phyloP scores from a whole-genome alignment of 2,888 invertebrate species.

The Ligdia adustata region DNA sequence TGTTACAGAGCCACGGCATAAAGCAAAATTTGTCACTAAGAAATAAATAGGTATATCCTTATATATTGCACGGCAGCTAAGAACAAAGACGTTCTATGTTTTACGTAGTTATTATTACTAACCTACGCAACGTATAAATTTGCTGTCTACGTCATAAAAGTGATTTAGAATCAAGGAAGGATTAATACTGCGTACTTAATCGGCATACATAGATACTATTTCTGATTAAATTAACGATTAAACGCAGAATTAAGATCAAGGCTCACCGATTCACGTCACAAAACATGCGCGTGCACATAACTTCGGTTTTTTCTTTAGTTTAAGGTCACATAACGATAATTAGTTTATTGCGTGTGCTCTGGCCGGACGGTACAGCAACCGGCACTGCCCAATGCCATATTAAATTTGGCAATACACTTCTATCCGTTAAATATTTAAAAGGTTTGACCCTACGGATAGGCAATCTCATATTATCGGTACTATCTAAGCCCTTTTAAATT shows the following conservation, averaged over 20 bases:
- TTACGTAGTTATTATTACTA: not conserved
- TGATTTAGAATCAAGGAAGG: constrained; percentile 18
- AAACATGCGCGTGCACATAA: constrained; percentile 28
- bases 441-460: not conserved
- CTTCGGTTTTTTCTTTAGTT: constrained; percentile 11
- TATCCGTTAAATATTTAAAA: constrained; percentile 37
- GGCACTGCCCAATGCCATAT: constrained; percentile 39
- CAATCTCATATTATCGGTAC: not conserved
- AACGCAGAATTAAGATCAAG: constrained; percentile 36
- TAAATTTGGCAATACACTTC: constrained; percentile 40
- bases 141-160: constrained; percentile 9
- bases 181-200: not conserved
- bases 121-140: constrained; percentile 2
- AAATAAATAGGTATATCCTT: no score
- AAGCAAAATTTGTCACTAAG: no score
- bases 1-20: no score
- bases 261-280: constrained; percentile 26
- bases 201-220: not conserved
- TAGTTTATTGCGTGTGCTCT: constrained; percentile 12
- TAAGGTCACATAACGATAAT: constrained; percentile 26
- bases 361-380: constrained; percentile 24
- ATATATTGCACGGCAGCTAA: no score
- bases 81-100: not conserved
- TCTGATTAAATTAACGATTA: constrained; percentile 4
- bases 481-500: not conserved